Evolutionary conservation across 1,140 invertebrate species (phyloP), one percentile per base, ranked within the genome.

Genomic region (Bombyx mori): DNA sequence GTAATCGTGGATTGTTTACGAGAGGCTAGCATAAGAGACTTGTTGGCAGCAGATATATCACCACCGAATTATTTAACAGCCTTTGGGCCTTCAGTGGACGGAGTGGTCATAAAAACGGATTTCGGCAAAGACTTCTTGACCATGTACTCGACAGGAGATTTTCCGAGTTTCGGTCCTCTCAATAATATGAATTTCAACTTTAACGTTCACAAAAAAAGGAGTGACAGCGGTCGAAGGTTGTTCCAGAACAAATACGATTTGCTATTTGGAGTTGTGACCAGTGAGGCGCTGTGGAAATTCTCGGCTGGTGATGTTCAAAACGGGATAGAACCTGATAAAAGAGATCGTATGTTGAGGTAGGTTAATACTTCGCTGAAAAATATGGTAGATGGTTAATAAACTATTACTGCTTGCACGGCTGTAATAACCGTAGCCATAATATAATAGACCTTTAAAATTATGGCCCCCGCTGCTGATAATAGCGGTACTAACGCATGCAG

Each of bases 251-350:
- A 93, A 64, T 95, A 95, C 81, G 94, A 95, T 86, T 87, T 96
- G 48, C 80, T 96, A 52, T 96, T 96, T 72, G 94, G 95, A 10
- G 94, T 96, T 9, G 94, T 95, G 8, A 95, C 94, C 8, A 93
- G 93, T 72, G 95, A 96, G 76, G 94, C 94, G 44, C 85, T 96
- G 42, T 95, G 94, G 92, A 91, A 92, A 77, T 96, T 95, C 72
- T 94, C 94, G 2, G 92, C 93, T 49, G 91, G 91, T 61, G 97
- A 98, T 75, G 92, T 98, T 56, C 91, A 93, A 72, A 91, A 91
- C 65, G 98, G 98, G 22, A 97, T 99, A 73, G 95, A 97, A 73
- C 94, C 95, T 49, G 93, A 95, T 58, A 89, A 96, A 59, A 91
- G 97, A 59, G 95, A 97, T 77, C 93, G 94, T 80, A 97, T 98